phyloP scores from a whole-genome alignment of 2,888 invertebrate genomes.

The Ormyrus pomaceus region DNA sequence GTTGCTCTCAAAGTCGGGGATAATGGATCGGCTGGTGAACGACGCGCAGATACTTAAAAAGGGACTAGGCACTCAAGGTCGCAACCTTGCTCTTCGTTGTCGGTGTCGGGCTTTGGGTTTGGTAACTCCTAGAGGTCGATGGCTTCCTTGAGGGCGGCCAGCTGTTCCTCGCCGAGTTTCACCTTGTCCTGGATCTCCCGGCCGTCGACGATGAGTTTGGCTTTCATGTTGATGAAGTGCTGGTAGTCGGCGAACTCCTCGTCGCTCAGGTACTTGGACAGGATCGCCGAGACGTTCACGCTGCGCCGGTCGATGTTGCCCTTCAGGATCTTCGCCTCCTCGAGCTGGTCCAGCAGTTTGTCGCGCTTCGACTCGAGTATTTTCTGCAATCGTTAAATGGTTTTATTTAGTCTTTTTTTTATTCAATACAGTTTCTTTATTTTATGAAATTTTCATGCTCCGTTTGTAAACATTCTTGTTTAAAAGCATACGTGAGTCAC shows the following conservation, averaged over 20 bases:
- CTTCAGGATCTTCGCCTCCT: slow-evolving; percentile 89
- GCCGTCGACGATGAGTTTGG: slow-evolving; percentile 88
- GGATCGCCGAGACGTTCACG: slow-evolving; percentile 82
- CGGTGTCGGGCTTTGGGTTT: not conserved
- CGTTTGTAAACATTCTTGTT: too few relatives aligned
- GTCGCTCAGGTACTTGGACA: slow-evolving; percentile 83
- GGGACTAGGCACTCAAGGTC: slow-evolving; percentile 69
- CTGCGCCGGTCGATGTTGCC: slow-evolving; percentile 88
- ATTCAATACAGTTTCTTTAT: too few relatives aligned
- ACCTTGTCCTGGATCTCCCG: slow-evolving; percentile 90
- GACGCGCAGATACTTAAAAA: slow-evolving; percentile 64
- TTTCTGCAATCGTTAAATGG: slow-evolving; percentile 75
- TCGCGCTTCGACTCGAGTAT: slow-evolving; percentile 85
- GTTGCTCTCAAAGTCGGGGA: too few relatives aligned
- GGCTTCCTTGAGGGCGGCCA: slow-evolving; percentile 83
- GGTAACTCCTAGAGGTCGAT: slow-evolving; percentile 64
- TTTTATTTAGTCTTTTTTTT: too few relatives aligned
- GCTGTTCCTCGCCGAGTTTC: slow-evolving; percentile 88
- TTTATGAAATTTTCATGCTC: too few relatives aligned
- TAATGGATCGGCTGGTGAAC: slow-evolving; percentile 43
- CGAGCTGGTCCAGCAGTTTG: slow-evolving; percentile 85
- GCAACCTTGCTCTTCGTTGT: slow-evolving; percentile 42
- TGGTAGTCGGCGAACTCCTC: slow-evolving; percentile 88
- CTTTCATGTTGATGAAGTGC: slow-evolving; percentile 91
- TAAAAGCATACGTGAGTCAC: too few relatives aligned